Conservation (phyloP, 1,140 invertebrate genomes). For the Dreissena polymorpha region DNA sequence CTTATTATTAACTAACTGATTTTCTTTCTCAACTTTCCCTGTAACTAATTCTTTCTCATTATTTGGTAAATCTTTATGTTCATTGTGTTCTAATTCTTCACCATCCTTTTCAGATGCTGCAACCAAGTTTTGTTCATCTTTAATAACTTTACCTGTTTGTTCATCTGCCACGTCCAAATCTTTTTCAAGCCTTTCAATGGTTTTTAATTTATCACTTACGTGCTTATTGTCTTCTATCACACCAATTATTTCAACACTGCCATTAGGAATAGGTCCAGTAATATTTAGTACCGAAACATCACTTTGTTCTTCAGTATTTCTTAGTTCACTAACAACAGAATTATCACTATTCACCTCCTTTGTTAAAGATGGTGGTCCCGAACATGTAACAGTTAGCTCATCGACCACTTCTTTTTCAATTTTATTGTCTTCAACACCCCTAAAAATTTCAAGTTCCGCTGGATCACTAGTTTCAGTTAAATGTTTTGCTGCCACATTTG, state of each 20-base stretch:
- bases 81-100: no score
- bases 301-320: neutral
- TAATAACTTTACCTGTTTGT: neutral
- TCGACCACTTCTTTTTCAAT: neutral
- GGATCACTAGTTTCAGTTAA: neutral
- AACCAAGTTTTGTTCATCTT: neutral
- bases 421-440: conserved; percentile 9
- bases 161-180: neutral
- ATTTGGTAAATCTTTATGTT: no score
- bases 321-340: neutral
- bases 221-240: neutral
- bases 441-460: neutral
- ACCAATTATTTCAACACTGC: neutral
- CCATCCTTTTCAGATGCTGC: neutral
- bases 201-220: neutral
- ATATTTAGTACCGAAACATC: neutral
- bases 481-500: neutral
- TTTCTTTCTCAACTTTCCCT: no score
- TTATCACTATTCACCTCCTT: conserved; percentile 28
- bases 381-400: neutral
- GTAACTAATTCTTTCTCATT: no score
- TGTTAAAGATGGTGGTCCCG: conserved; percentile 30
- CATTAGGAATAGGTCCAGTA: neutral
- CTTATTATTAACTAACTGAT: no score
- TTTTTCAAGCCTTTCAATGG: neutral